phyloP scores from a whole-genome alignment of 2,113 vertebrate genomes.

The Sarotherodon lohbergeri region DNA sequence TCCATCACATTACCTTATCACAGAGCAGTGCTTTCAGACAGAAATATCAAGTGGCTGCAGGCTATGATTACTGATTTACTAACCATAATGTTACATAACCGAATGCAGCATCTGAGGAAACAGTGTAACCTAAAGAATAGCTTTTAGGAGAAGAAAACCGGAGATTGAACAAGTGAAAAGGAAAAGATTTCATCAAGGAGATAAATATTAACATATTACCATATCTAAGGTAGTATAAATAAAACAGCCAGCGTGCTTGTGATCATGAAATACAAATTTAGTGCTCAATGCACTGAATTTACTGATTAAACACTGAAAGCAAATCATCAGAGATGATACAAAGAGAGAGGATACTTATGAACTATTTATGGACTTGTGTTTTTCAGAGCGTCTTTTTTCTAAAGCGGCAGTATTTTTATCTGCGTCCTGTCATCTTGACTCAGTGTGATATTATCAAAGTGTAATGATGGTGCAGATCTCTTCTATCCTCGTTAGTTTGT shows the following conservation, averaged over 20 bases:
- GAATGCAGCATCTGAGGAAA: neutral
- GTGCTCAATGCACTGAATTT: neutral
- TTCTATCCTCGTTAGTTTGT: neutral
- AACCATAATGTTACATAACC: constrained; percentile 33
- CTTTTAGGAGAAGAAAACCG: neutral
- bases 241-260: neutral
- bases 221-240: neutral
- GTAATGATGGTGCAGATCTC: neutral
- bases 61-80: constrained; percentile 26
- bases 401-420: neutral
- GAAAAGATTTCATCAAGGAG: neutral
- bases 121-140: neutral
- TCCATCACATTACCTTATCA: constrained; percentile 42
- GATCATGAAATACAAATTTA: neutral
- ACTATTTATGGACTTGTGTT: neutral
- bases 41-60: constrained; percentile 37
- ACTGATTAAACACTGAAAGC: neutral
- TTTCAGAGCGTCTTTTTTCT: neutral
- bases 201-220: neutral
- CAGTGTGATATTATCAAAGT: constrained; percentile 1
- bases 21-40: neutral
- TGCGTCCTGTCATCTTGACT: neutral
- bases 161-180: neutral
- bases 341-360: neutral
- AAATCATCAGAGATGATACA: neutral